These are phyloP conservation scores for Rhynchotus rufescens DNA, from an alignment of 2,797 vertebrate genomes.

Conservation along the genomic window DNA sequence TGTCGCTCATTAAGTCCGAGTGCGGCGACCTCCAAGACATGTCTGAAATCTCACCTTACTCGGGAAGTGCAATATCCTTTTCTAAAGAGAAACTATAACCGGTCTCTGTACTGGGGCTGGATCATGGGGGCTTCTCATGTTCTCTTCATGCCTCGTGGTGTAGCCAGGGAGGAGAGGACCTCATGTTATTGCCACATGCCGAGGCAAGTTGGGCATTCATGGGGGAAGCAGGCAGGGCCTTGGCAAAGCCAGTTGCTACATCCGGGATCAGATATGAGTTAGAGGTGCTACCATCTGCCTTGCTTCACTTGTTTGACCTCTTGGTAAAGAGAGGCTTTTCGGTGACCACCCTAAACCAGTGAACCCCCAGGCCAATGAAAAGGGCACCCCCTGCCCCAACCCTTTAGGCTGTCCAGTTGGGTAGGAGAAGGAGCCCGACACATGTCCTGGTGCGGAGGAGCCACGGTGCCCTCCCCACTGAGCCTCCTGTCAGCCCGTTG, in stretches of 20 bases:
- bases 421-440: neutral
- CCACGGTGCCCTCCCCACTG: neutral
- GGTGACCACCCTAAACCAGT: neutral
- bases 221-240: neutral
- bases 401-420: fast-evolving
- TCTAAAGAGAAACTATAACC: neutral
- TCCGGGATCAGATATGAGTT: neutral
- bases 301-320: neutral
- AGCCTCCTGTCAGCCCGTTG: neutral
- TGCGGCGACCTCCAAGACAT: conserved; percentile 97
- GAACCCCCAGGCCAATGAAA: neutral
- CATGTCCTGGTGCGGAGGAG: too few relatives aligned
- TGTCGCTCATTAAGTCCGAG: conserved; percentile 98
- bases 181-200: fast-evolving
- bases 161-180: neutral
- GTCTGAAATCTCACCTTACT: conserved; percentile 97
- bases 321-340: neutral
- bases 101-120: neutral
- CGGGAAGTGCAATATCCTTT: conserved; percentile 99
- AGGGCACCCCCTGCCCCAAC: neutral
- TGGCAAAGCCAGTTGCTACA: neutral
- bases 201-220: fast-evolving
- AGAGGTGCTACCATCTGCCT: neutral
- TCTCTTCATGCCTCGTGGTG: neutral
- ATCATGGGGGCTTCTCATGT: neutral